Evolutionary conservation across 2,797 vertebrate species (phyloP).

Genomic region (Selene dorsalis): DNA sequence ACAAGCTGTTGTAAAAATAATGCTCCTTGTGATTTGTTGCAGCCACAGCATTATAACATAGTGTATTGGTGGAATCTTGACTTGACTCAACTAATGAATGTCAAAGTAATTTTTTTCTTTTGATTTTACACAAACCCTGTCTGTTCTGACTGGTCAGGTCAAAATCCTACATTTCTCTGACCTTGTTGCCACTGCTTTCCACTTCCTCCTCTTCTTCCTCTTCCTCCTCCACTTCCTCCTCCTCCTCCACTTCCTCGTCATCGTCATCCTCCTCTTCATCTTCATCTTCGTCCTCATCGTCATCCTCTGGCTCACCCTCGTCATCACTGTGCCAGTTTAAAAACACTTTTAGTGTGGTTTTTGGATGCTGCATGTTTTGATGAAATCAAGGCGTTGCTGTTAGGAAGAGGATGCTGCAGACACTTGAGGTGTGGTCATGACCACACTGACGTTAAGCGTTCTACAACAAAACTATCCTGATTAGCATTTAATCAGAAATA

Average conservation of each 20-base stretch:
- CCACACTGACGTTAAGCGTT: no score
- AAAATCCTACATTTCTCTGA: slow-evolving; percentile 27
- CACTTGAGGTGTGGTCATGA: background rate
- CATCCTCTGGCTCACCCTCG: slow-evolving; percentile 85
- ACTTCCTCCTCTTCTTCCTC: slow-evolving; percentile 82
- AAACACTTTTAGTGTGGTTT: background rate
- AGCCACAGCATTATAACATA: background rate
- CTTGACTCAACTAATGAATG: background rate
- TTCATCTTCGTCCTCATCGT: slow-evolving; percentile 76
- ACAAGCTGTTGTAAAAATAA: background rate
- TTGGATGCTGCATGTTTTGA: background rate
- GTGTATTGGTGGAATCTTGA: background rate
- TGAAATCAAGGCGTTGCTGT: background rate
- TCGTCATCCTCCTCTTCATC: slow-evolving; percentile 83
- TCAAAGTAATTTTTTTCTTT: background rate
- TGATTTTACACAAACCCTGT: background rate
- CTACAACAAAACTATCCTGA: no score
- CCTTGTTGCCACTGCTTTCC: slow-evolving; percentile 64
- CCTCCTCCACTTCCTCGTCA: slow-evolving; percentile 78
- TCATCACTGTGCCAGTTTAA: slow-evolving; percentile 84
- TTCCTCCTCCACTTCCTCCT: slow-evolving; percentile 77
- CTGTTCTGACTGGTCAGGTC: background rate
- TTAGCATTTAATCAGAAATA: no score
- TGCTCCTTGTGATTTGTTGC: background rate
- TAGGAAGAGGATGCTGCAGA: background rate